Percentiles rank a stretch among this genome's conserved stretches.
phyloP scores from a whole-genome alignment of 2,113 vertebrate genomes.

The Craseonycteris thonglongyai region DNA sequence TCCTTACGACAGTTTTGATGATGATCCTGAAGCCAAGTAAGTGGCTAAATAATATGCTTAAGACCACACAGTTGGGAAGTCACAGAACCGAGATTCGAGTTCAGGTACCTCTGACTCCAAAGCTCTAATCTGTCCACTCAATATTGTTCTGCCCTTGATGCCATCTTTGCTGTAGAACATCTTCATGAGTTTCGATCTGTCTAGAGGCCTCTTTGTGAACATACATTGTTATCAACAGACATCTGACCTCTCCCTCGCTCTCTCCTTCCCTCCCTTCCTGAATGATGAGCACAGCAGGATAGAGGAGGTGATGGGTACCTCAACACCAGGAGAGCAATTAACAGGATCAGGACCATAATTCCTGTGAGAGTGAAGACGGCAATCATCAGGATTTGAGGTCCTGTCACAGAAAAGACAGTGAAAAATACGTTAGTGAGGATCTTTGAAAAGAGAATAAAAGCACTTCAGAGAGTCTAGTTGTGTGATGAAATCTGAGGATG shows the following conservation, averaged over 20 bases:
- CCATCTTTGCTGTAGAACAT: not conserved
- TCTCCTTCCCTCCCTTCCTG: not conserved
- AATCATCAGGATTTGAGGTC: constrained; percentile 76
- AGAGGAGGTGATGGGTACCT: constrained; percentile 78
- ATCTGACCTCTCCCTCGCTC: not conserved
- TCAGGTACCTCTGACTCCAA: not conserved
- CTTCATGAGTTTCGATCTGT: not conserved
- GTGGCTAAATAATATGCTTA: not conserved
- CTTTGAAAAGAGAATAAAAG: not conserved
- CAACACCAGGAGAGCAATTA: constrained; percentile 89
- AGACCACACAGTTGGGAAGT: not conserved
- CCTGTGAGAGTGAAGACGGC: constrained; percentile 88
- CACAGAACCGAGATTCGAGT: not conserved
- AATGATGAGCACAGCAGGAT: not conserved
- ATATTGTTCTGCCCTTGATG: not conserved
- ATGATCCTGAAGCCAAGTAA: not conserved
- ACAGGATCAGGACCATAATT: constrained; percentile 85
- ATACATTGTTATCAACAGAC: rapidly evolving
- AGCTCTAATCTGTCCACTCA: not conserved
- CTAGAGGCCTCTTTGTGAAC: not conserved
- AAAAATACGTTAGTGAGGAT: not conserved
- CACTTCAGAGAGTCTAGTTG: not conserved
- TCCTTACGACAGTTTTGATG: not conserved
- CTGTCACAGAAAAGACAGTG: constrained; percentile 71
- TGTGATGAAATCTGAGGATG: not conserved